Evolutionary conservation across 2,888 invertebrate species (phyloP).

Genomic region (Cataglyphis livida): DNA sequence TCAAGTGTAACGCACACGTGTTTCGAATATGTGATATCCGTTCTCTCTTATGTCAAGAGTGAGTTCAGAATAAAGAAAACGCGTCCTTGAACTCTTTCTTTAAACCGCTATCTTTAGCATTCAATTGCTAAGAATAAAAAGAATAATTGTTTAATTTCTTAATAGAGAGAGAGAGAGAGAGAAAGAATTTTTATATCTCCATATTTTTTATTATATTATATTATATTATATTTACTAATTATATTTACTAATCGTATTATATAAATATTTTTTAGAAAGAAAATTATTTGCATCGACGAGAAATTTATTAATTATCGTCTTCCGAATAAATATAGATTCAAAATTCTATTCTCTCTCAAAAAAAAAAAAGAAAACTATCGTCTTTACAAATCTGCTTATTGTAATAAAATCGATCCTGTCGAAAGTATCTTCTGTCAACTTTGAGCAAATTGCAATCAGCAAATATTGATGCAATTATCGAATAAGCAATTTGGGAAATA

Average conservation of each 20-base stretch:
- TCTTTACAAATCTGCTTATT: conserved; percentile 51
- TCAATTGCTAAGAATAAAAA: not conserved
- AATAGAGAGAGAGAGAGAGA: not conserved
- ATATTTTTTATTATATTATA: too few relatives aligned
- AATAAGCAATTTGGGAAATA: not conserved
- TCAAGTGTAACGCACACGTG: not conserved
- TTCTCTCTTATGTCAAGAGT: conserved; percentile 2
- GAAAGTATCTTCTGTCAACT: conserved; percentile 40
- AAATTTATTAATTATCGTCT: conserved; percentile 66
- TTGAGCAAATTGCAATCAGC: conserved; percentile 1
- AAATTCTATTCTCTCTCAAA: conserved; percentile 37
- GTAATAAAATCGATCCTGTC: conserved; percentile 29
- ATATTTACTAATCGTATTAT: too few relatives aligned
- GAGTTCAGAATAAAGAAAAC: not conserved
- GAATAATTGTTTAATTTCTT: not conserved
- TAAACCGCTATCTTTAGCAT: not conserved
- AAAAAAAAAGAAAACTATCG: conserved; percentile 12
- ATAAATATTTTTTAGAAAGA: not conserved
- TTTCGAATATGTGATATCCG: conserved; percentile 11
- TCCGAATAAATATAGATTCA: conserved; percentile 59
- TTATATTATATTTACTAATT: not conserved
- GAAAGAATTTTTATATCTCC: not conserved
- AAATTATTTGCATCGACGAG: conserved; percentile 40
- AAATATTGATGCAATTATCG: conserved; percentile 20
- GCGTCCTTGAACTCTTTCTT: conserved; percentile 20